phyloP scores from a whole-genome alignment of 2,888 invertebrate genomes.

The Dione juno region DNA sequence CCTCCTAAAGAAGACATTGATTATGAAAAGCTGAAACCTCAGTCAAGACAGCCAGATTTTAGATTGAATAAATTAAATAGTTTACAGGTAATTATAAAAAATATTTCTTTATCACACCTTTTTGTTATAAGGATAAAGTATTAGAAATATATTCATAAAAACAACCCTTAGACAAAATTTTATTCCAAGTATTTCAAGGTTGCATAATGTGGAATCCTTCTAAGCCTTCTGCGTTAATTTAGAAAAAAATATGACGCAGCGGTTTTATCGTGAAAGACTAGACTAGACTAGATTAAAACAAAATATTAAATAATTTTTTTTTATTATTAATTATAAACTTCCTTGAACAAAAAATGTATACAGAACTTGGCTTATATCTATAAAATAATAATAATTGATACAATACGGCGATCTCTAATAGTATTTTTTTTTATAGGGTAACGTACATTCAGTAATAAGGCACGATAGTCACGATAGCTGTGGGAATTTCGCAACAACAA shows the following conservation, averaged over 20 bases:
- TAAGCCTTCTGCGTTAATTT: background rate
- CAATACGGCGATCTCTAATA: background rate
- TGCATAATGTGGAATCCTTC: background rate
- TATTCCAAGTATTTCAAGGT: too few species aligned
- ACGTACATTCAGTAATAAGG: slow-evolving; percentile 63
- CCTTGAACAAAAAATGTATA: too few species aligned
- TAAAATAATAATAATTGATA: too few species aligned
- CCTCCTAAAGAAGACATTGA: slow-evolving; percentile 67
- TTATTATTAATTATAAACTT: too few species aligned
- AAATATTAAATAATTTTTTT: too few species aligned
- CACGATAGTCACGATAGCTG: slow-evolving; percentile 74
- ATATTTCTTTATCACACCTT: too few species aligned
- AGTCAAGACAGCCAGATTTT: slow-evolving; percentile 67
- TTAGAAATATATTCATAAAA: too few species aligned
- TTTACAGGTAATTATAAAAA: slow-evolving; percentile 66
- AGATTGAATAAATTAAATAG: slow-evolving; percentile 66
- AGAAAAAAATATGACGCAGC: background rate
- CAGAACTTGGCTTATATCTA: too few species aligned
- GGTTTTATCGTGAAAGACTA: too few species aligned
- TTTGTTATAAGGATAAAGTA: too few species aligned
- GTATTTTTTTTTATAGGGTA: slow-evolving; percentile 59
- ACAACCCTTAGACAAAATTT: too few species aligned
- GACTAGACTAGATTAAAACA: too few species aligned
- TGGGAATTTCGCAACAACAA: slow-evolving; percentile 77
- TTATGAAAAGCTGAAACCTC: slow-evolving; percentile 63